Conservation (phyloP, 2,888 invertebrate species). For the Spodoptera littoralis region DNA sequence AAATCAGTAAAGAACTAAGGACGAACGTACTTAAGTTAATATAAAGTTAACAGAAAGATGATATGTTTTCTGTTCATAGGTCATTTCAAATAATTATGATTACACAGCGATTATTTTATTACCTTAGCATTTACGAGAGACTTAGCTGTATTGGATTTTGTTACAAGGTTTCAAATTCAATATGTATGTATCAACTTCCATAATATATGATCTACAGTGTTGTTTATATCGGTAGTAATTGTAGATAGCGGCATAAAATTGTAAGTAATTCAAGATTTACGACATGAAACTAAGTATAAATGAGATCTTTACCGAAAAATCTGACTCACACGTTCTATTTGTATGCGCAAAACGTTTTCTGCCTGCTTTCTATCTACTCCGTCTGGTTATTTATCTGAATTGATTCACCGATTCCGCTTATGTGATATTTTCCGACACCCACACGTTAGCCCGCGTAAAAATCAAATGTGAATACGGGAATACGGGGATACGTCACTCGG, state of each 20-base stretch:
- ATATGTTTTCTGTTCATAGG: conserved; percentile 8
- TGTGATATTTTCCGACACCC: conserved; percentile 52
- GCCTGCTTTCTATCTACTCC: conserved; percentile 48
- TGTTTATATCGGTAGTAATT: too few relatives aligned
- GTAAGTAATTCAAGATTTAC: conserved; percentile 11
- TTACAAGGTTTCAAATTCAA: conserved; percentile 24
- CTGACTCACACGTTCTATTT: conserved; percentile 51
- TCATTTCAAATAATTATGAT: conserved; percentile 9
- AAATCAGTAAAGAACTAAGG: too few relatives aligned
- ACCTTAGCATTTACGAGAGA: conserved; percentile 17
- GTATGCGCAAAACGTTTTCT: conserved; percentile 47
- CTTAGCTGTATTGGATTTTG: conserved; percentile 16
- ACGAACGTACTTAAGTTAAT: neutral
- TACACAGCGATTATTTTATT: conserved; percentile 5
- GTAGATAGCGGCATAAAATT: neutral
- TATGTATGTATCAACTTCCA: conserved; percentile 19
- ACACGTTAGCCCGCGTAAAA: conserved; percentile 50
- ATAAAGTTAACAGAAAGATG: neutral
- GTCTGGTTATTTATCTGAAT: conserved; percentile 54
- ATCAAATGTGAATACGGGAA: conserved; percentile 27
- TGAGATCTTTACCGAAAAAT: conserved; percentile 32
- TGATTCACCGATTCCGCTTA: conserved; percentile 54
- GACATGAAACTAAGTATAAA: conserved; percentile 12
- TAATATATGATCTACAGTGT: neutral
- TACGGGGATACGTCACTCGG: conserved; percentile 39